phyloP scores from a whole-genome alignment of 2,888 invertebrate species.

The Ceriagrion tenellum region DNA sequence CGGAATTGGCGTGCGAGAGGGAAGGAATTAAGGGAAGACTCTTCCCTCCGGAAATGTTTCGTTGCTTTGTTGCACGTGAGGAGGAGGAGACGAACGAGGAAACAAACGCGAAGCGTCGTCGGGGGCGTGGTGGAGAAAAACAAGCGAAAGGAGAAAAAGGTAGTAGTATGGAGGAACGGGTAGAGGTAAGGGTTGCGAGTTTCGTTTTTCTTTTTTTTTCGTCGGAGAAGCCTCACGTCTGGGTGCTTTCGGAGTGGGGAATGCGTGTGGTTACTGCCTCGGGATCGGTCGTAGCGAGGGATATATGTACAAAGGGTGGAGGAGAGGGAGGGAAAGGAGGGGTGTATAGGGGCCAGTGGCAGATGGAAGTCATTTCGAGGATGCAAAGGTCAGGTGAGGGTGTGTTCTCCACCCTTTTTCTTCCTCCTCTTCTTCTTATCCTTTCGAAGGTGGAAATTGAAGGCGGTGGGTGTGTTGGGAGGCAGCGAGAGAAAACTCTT shows the following conservation, averaged over 20 bases:
- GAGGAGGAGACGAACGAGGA: background rate
- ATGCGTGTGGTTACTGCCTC: constrained; percentile 14
- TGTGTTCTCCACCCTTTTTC: background rate
- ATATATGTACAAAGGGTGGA: background rate
- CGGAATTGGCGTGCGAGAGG: constrained; percentile 56
- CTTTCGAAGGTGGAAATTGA: background rate
- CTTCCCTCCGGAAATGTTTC: background rate
- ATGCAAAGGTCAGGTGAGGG: constrained; percentile 32
- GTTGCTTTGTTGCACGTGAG: background rate
- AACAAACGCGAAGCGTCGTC: background rate
- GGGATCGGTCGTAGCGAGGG: constrained; percentile 1
- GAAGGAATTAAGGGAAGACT: constrained; percentile 20
- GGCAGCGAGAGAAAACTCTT: background rate
- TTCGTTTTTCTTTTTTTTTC: too few relatives aligned
- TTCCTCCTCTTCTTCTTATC: background rate
- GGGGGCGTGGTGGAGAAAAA: background rate
- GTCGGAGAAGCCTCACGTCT: background rate
- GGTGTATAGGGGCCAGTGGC: background rate
- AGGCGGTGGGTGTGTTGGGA: background rate
- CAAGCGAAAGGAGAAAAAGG: background rate
- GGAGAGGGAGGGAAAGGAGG: background rate
- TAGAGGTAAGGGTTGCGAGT: too few relatives aligned
- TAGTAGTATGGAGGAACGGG: background rate
- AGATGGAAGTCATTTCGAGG: background rate
- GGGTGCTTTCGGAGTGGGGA: background rate